phyloP scores from a whole-genome alignment of 2,888 invertebrate species.

The Microplitis deprimator region DNA sequence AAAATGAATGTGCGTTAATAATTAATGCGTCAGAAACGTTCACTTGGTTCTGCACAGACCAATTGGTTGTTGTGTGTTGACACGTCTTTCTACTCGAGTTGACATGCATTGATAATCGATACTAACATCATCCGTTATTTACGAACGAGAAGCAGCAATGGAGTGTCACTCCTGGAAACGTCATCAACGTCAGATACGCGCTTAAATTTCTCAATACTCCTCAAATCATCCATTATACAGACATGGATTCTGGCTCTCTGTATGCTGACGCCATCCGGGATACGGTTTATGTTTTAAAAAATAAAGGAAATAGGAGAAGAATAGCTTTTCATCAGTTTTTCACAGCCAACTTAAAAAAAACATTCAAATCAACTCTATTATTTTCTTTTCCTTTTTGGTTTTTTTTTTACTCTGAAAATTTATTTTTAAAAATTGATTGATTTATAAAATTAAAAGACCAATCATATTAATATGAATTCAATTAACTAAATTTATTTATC shows the following conservation, averaged over 20 bases:
- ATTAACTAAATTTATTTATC: background rate
- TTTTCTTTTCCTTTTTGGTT: too few relatives aligned
- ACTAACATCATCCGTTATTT: slow-evolving; percentile 19
- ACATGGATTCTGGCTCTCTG: background rate
- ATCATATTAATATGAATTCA: background rate
- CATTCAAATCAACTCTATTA: too few relatives aligned
- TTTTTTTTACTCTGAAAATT: too few relatives aligned
- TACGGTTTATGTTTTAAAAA: background rate
- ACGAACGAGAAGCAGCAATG: background rate
- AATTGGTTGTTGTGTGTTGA: background rate
- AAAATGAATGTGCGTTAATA: too few relatives aligned
- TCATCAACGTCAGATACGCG: slow-evolving; percentile 1
- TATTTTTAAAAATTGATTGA: too few relatives aligned
- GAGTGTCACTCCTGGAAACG: slow-evolving; percentile 12
- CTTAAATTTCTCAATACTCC: slow-evolving; percentile 12
- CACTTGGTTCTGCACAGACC: background rate
- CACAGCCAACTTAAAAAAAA: too few relatives aligned
- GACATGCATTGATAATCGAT: slow-evolving; percentile 28
- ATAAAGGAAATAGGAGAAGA: background rate
- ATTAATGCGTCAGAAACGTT: background rate
- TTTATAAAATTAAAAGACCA: too few relatives aligned
- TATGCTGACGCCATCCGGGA: background rate
- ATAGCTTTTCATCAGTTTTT: background rate
- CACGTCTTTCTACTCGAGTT: slow-evolving; percentile 6
- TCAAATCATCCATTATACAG: slow-evolving; percentile 2